Evolutionary conservation across 2,797 vertebrate genomes (phyloP), one percentile per base, ranked within the genome.

Genomic region (Tapera naevia): DNA sequence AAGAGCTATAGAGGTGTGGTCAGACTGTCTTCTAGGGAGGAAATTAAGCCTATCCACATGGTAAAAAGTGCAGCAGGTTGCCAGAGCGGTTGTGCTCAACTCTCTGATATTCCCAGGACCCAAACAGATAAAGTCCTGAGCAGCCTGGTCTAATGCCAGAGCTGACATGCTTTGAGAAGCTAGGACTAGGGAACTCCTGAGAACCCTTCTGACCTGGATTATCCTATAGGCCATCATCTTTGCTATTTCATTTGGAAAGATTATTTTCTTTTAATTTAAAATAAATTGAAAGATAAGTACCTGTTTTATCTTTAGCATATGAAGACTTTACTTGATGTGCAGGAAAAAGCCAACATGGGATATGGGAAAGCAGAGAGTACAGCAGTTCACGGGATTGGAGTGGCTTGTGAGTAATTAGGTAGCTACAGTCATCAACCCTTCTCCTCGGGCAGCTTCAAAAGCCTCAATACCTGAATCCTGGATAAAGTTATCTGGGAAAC

Each of bases 221-320:
- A 28, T 11, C 30, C 15, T 14, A 25, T 3, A 5, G 14, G 14
- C 1, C 0, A 75, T 48, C 41, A 43, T 7, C 18, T n/a, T n/a
- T n/a, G 33, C 19, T 37, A 57, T 65, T 78, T 78, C 17, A 39
- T 53, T 58, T 30, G 32, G 35, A 50, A 19, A 19, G 32, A 28
- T 48, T 30, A 19, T 19, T 32, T 39, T 45, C n/a, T n/a, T 35
- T 13, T 1, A 62, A 53, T 76, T 65, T 7, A n/a, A 53, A 41
- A 37, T 24, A n/a, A 58, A 64, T 39, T 14, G n/a, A 58, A 71
- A 58, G 65, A 51, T 69, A 62, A 80, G 24, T 13, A 19, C 8
- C 28, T 33, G 19, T 50, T 50, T 57, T 28, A 61, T 43, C 46
- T 43, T 6, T 50, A 35, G 33, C 35, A 28, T 11, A 23, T 48